These are phyloP conservation scores for Istiophorus platypterus DNA, from an alignment of 2,113 vertebrate species.

Conservation along the genomic window DNA sequence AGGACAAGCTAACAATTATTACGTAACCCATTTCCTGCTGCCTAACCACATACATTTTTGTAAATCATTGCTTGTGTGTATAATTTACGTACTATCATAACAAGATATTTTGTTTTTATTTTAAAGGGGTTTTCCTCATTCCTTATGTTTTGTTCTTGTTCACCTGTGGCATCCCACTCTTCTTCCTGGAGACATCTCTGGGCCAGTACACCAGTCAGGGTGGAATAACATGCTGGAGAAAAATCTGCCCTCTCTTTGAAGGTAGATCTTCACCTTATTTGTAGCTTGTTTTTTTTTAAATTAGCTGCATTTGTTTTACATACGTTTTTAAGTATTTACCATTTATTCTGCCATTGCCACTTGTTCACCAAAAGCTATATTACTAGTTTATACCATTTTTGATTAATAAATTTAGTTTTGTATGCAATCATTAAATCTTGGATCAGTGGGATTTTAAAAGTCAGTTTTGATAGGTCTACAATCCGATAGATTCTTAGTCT, in stretches of 20 bases:
- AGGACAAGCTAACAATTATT: not conserved
- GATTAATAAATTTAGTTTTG: not conserved
- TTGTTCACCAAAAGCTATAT: not conserved
- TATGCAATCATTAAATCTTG: not conserved
- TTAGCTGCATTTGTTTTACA: too few species aligned
- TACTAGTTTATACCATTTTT: too few species aligned
- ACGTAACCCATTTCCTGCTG: not conserved
- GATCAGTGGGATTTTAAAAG: too few species aligned
- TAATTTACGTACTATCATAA: not conserved
- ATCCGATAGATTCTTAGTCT: not conserved
- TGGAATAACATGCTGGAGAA: slow-evolving; percentile 86
- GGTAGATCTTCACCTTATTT: slow-evolving; percentile 59
- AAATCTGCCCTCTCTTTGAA: slow-evolving; percentile 87
- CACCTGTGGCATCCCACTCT: slow-evolving; percentile 84
- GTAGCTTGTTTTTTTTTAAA: too few species aligned
- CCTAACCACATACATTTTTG: not conserved
- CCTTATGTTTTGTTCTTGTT: slow-evolving; percentile 84
- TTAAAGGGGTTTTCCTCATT: slow-evolving; percentile 84
- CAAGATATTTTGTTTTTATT: slow-evolving; percentile 17
- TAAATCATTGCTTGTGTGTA: not conserved
- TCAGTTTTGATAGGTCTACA: not conserved
- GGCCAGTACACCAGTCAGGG: slow-evolving; percentile 87
- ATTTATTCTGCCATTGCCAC: not conserved
- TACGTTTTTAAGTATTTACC: not conserved
- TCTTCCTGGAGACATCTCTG: slow-evolving; percentile 85